Conservation (phyloP, 92 coral and sea anemone species). For the Heliopora coerulea region DNA sequence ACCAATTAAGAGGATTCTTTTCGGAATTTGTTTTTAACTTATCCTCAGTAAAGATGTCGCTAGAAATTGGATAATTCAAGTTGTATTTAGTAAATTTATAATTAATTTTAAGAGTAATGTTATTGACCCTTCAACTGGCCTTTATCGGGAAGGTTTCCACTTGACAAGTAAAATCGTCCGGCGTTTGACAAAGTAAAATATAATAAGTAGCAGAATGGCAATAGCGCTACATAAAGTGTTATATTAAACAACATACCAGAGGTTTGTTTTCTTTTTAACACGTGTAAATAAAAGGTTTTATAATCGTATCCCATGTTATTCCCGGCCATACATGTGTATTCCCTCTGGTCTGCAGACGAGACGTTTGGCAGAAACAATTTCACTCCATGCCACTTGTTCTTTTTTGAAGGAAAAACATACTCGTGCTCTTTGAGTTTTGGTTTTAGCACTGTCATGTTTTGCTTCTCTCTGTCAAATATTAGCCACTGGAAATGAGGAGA, state of each 20-base stretch:
- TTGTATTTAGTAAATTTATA: too few species aligned
- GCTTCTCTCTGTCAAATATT: constrained; percentile 7
- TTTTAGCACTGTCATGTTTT: not conserved
- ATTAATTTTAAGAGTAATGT: too few species aligned
- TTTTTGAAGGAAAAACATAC: not conserved
- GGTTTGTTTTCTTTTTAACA: not conserved
- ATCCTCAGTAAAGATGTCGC: too few species aligned
- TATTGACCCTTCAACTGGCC: too few species aligned
- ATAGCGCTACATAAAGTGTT: too few species aligned
- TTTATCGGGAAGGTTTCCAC: too few species aligned
- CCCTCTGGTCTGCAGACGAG: constrained; percentile 62
- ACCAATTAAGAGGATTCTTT: too few species aligned
- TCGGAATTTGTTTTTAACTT: too few species aligned
- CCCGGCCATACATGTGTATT: constrained; percentile 89
- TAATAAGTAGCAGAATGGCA: too few species aligned
- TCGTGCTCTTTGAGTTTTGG: constrained; percentile 8
- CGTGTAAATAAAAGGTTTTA: not conserved
- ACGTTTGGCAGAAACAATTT: constrained; percentile 70
- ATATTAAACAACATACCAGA: not conserved
- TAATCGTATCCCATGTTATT: constrained; percentile 76
- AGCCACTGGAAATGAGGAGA: constrained; percentile 98
- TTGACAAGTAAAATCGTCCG: too few species aligned
- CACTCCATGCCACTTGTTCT: constrained; percentile 64
- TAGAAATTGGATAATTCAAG: too few species aligned
- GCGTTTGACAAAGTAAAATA: too few species aligned